phyloP scores from a whole-genome alignment of 1,140 invertebrate genomes.

The Sitobion miscanthi region DNA sequence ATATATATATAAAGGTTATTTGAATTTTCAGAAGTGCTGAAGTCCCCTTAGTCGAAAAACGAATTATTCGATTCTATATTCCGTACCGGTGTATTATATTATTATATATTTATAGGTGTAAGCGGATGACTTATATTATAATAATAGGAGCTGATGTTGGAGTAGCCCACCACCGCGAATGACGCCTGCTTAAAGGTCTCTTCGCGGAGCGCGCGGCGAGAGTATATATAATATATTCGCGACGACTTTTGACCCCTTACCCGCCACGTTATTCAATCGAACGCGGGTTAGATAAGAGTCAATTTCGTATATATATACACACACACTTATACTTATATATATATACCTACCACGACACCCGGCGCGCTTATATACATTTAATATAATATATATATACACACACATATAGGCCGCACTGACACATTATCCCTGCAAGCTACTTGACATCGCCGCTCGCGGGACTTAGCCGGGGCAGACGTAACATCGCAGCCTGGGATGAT shows the following conservation, averaged over 20 bases:
- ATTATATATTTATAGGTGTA: background rate
- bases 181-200: background rate
- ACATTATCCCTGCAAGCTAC: conserved; percentile 8
- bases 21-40: too few species aligned
- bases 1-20: too few species aligned
- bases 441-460: conserved; percentile 32
- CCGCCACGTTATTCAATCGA: conserved; percentile 22
- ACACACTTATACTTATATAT: background rate
- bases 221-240: background rate
- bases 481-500: background rate
- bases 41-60: too few species aligned
- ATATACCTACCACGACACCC: background rate
- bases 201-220: background rate
- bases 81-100: too few species aligned
- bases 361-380: background rate
- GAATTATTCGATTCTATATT: background rate
- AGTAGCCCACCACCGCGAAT: background rate
- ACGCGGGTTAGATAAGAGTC: conserved; percentile 46
- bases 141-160: background rate
- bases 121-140: background rate
- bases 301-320: background rate
- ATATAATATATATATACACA: background rate
- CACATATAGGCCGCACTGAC: background rate
- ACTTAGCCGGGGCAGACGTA: background rate
- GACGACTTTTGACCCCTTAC: conserved; percentile 28